phyloP scores from a whole-genome alignment of 2,888 invertebrate species.

The Andrena minutula region DNA sequence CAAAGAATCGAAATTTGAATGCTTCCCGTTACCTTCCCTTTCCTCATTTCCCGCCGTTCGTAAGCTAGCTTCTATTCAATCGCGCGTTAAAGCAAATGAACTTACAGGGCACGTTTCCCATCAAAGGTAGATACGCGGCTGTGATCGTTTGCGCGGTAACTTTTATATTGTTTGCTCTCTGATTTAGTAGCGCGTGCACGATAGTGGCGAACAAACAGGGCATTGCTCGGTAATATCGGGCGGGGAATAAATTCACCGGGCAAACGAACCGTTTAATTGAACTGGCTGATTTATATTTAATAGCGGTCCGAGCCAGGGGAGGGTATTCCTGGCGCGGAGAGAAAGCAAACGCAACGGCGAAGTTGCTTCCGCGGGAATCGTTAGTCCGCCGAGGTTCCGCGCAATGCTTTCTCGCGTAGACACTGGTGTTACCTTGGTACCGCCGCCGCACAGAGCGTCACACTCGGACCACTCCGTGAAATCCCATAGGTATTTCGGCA shows the following conservation, averaged over 20 bases:
- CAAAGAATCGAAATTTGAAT: constrained; percentile 17
- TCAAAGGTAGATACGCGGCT: too few species aligned
- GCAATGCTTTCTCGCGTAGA: background rate
- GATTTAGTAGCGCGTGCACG: background rate
- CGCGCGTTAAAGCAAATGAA: too few species aligned
- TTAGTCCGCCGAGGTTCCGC: too few species aligned
- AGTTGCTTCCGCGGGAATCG: background rate
- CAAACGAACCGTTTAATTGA: background rate
- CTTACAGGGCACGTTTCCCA: too few species aligned
- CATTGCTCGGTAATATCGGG: background rate
- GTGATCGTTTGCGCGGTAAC: background rate
- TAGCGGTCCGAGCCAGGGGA: background rate
- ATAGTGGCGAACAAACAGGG: background rate
- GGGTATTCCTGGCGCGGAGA: background rate
- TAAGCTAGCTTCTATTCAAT: background rate
- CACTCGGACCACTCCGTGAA: constrained; percentile 93
- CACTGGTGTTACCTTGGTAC: constrained; percentile 86
- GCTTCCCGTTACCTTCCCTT: background rate
- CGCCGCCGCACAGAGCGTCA: constrained; percentile 91
- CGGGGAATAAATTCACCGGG: background rate
- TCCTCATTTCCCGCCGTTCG: background rate
- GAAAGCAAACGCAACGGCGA: background rate
- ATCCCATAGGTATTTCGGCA: constrained; percentile 90
- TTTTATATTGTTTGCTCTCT: background rate
- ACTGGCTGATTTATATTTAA: background rate